Evolutionary conservation across 2,888 invertebrate genomes (phyloP), one percentile per base, ranked within the genome.

Genomic region (Stenchaetothrips biformis): DNA sequence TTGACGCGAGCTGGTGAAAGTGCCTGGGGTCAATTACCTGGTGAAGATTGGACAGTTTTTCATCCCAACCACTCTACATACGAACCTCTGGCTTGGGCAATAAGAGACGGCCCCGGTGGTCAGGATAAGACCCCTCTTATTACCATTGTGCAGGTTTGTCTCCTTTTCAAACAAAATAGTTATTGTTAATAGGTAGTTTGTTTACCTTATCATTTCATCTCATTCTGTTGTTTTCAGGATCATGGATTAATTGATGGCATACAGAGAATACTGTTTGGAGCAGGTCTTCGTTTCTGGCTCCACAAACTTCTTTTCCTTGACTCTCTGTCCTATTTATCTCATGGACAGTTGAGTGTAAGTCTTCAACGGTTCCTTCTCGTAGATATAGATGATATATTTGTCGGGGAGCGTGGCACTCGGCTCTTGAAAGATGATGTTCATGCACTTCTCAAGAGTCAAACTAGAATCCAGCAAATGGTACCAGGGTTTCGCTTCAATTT

Each of bases 361-460:
- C 89, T 98, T 81, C 95, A 97, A 85, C 90, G 97, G 82, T 93
- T 94, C 91, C 92, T 98, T 83, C 91, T 97, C 77, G 95, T 99
- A 80, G 98, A 99, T 87, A 94, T 99, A 82, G 98, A 99, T 88
- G 98, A 99, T 87, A 98, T 99, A 85, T 99, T 99, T 88, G 98
- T 99, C 48, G 98, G 98, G 3, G 95, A 96, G 87, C 92, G 92
- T 86, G 95, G 95, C 84, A 90, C 90, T 1, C 86, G 92, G 74
- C 87, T 91, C 85, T 88, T 86, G 81, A 86, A 87, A 48, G 86
- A 86, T 82, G 91, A 91, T 86, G 90, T 90, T 2, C 91, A 94
- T 87, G 98, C 97, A 0, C 87, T 99, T 83, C 88, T 98, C 80
- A 92, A 92, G 16, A 93, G 96, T 1, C 99, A 99, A 87, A 89